Evolutionary conservation across 2,888 invertebrate genomes (phyloP).

Genomic region (Mythimna vitellina): DNA sequence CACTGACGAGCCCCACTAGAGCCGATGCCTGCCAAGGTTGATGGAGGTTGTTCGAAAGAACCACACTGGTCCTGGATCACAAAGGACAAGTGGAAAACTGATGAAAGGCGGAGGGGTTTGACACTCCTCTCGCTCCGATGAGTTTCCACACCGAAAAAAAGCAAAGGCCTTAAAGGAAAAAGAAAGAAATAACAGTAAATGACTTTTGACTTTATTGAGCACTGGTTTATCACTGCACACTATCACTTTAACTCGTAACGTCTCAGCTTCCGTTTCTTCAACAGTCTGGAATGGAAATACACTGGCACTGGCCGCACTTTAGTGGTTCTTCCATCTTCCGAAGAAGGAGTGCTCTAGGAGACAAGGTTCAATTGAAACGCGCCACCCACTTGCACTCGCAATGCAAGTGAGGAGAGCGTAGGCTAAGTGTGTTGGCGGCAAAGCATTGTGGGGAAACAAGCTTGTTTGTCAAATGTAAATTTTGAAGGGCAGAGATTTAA

Average conservation of each 20-base stretch:
- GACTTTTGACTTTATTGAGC: conserved; percentile 44
- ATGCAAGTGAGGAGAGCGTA: conserved; percentile 38
- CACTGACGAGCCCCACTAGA: too few relatives aligned
- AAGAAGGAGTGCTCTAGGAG: conserved; percentile 33
- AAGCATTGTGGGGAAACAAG: conserved; percentile 27
- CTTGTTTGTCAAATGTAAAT: conserved; percentile 53
- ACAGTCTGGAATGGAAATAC: conserved; percentile 17
- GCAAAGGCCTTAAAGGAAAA: background rate
- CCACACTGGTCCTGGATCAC: too few relatives aligned
- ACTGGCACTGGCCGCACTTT: conserved; percentile 9
- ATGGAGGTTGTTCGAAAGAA: too few relatives aligned
- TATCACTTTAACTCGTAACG: conserved; percentile 12
- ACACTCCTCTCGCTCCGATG: too few relatives aligned
- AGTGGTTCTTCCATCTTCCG: background rate
- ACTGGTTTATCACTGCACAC: conserved; percentile 45
- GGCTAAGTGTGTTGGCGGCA: conserved; percentile 50
- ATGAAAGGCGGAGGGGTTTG: too few relatives aligned
- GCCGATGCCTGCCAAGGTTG: too few relatives aligned
- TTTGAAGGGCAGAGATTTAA: conserved; percentile 28
- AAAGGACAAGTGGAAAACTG: too few relatives aligned
- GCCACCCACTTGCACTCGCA: conserved; percentile 38
- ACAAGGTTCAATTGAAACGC: conserved; percentile 44
- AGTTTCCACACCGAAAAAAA: too few relatives aligned
- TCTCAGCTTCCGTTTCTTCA: conserved; percentile 22
- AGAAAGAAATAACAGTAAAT: conserved; percentile 2